Evolutionary conservation across 2,797 vertebrate genomes (phyloP).

Genomic region (Apogon talboti): DNA sequence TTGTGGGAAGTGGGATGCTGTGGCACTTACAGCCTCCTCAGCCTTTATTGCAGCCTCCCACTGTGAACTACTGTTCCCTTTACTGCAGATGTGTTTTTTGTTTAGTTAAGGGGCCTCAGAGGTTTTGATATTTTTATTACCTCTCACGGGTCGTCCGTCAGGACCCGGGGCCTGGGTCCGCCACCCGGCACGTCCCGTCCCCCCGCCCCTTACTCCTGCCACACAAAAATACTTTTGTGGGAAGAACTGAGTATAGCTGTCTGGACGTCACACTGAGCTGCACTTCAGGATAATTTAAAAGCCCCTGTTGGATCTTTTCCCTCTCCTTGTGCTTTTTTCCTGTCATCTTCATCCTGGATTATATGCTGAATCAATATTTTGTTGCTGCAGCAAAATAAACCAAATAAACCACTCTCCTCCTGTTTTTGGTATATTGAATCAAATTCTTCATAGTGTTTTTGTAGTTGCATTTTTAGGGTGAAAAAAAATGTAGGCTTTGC

Average conservation of each 20-base stretch:
- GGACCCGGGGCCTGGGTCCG: conserved; percentile 53
- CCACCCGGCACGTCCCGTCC: conserved; percentile 72
- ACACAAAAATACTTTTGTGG: conserved; percentile 87
- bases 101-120: conserved; percentile 84
- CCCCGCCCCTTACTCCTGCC: conserved; percentile 59
- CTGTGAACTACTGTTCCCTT: conserved; percentile 86
- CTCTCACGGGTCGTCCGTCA: conserved; percentile 84
- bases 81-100: conserved; percentile 87
- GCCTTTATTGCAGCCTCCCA: conserved; percentile 82
- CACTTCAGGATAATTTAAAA: conserved; percentile 87
- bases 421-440: conserved; percentile 72
- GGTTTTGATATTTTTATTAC: conserved; percentile 87
- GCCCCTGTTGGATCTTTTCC: conserved; percentile 81
- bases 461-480: conserved; percentile 55
- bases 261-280: conserved; percentile 88
- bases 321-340: conserved; percentile 76
- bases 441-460: conserved; percentile 73
- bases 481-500: conserved; percentile 64
- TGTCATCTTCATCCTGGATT: conserved; percentile 79
- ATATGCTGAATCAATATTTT: conserved; percentile 81
- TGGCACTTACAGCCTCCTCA: conserved; percentile 72
- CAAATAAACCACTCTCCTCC: conserved; percentile 63
- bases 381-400: conserved; percentile 79
- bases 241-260: conserved; percentile 84
- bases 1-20: conserved; percentile 74